A percentile compares a stretch with the other conserved stretches of the same genome.
Evolutionary conservation across 30 jellyfish, hydroid and myxozoan genomes (phyloP).

Genomic region (Cassiopea xamachana): DNA sequence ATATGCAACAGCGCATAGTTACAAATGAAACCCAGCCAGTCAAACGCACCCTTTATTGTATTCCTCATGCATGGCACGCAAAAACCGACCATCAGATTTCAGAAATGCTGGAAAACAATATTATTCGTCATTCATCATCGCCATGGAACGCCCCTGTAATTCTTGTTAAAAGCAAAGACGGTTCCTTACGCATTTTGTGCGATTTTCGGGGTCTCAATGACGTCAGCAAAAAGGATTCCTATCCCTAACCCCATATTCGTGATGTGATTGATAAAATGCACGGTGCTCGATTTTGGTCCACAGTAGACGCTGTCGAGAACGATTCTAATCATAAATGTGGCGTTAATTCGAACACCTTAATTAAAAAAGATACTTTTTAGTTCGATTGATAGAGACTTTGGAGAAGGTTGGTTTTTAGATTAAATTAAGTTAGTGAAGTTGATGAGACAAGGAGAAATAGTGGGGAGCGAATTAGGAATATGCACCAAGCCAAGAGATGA

Average conservation of each 20-base stretch:
- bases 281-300: too few species aligned
- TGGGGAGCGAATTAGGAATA: too few species aligned
- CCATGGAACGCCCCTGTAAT: slow-evolving; percentile 55
- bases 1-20: slow-evolving; percentile 43
- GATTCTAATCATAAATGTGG: too few species aligned
- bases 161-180: slow-evolving; percentile 49
- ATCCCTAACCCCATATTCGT: slow-evolving; percentile 64
- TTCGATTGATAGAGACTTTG: neutral
- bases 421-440: too few species aligned
- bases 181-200: slow-evolving; percentile 29
- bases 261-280: slow-evolving; percentile 31
- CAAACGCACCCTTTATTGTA: slow-evolving; percentile 20
- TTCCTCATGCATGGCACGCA: slow-evolving; percentile 58
- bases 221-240: slow-evolving; percentile 38
- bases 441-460: too few species aligned
- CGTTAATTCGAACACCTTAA: too few species aligned
- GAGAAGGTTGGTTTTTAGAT: too few species aligned
- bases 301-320: too few species aligned
- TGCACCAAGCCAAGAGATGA: too few species aligned
- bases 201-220: slow-evolving; percentile 59
- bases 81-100: slow-evolving; percentile 15
- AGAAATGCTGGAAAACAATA: slow-evolving; percentile 39
- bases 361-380: too few species aligned
- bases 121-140: slow-evolving; percentile 44
- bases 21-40: slow-evolving; percentile 69